Evolutionary conservation across 2,888 invertebrate genomes (phyloP).

Genomic region (Biston stratarius): DNA sequence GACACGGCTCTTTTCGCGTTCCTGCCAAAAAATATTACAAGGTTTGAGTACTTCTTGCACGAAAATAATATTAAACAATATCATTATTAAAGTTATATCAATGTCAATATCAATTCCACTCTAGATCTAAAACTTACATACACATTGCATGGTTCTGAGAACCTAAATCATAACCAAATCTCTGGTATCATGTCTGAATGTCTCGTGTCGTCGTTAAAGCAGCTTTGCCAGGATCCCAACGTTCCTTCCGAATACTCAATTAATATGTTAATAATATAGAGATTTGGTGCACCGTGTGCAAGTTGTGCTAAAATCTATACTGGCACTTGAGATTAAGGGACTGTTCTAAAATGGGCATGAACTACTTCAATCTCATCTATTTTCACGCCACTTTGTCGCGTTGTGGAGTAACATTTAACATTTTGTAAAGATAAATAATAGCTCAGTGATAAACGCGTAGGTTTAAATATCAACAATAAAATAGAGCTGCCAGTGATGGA

Average conservation of each 20-base stretch:
- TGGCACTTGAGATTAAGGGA: conserved; percentile 12
- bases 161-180: conserved; percentile 31
- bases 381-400: too few species aligned
- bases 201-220: conserved; percentile 59
- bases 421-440: too few species aligned
- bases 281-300: conserved; percentile 55
- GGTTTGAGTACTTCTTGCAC: too few species aligned
- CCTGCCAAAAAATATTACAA: too few species aligned
- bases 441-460: too few species aligned
- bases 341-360: not conserved
- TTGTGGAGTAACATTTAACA: too few species aligned
- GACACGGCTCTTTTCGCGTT: too few species aligned
- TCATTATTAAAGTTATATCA: too few species aligned
- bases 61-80: too few species aligned
- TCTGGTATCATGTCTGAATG: conserved; percentile 36
- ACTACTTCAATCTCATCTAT: not conserved
- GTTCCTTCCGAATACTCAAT: conserved; percentile 77
- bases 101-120: too few species aligned
- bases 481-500: too few species aligned
- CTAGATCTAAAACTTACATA: not conserved
- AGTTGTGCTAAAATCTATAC: conserved; percentile 38
- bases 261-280: conserved; percentile 83
- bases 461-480: too few species aligned
- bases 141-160: not conserved
- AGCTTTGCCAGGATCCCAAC: conserved; percentile 61